Evolutionary conservation across 2,888 invertebrate genomes (phyloP).

Genomic region (Tridacna crocea): DNA sequence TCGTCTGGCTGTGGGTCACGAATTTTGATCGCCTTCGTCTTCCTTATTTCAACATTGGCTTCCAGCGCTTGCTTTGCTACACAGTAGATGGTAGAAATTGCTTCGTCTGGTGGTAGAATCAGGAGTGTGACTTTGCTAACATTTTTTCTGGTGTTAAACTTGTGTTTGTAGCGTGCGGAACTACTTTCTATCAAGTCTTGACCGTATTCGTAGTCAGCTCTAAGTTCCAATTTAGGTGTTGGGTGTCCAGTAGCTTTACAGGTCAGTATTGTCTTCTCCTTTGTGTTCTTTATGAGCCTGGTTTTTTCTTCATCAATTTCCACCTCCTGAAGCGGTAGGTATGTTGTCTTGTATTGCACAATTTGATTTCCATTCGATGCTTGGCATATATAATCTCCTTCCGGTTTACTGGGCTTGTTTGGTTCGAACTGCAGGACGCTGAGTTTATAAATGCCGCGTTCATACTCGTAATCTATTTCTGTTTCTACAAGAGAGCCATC

Average conservation of each 20-base stretch:
- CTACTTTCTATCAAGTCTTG: neutral
- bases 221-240: neutral
- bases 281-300: neutral
- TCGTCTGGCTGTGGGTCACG: neutral
- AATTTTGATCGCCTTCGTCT: neutral
- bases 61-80: neutral
- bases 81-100: neutral
- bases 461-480: neutral
- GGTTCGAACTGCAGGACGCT: neutral
- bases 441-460: neutral
- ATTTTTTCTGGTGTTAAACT: neutral
- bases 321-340: neutral
- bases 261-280: neutral
- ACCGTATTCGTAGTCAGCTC: neutral
- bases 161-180: neutral
- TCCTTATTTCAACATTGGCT: neutral
- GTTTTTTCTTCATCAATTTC: constrained; percentile 12
- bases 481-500: neutral
- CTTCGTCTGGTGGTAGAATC: neutral
- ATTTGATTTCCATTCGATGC: neutral
- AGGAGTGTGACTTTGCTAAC: neutral
- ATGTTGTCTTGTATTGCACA: neutral
- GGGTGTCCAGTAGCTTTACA: constrained; percentile 3
- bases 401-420: neutral
- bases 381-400: neutral